phyloP scores from a whole-genome alignment of 37 sponge, comb jelly and placozoan species.

The Hexactinellida sp. region DNA sequence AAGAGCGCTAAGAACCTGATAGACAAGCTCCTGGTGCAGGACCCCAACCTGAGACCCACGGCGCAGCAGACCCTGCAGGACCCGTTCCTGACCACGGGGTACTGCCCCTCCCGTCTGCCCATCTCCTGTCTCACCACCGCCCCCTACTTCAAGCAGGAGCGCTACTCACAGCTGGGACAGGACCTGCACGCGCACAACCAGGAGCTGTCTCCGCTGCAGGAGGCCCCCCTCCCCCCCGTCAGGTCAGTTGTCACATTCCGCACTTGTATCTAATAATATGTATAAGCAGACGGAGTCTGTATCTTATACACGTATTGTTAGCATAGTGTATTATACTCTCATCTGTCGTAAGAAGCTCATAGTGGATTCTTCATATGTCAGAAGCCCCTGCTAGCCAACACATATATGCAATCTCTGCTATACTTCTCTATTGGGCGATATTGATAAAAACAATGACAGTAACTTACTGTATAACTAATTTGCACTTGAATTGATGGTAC shows the following conservation, averaged over 20 bases:
- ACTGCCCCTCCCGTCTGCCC: conserved; percentile 48
- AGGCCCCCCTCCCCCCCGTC: conserved; percentile 9
- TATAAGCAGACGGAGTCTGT: too few relatives aligned
- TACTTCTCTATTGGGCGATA: too few relatives aligned
- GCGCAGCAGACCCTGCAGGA: conserved; percentile 48
- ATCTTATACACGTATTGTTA: too few relatives aligned
- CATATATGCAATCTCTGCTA: too few relatives aligned
- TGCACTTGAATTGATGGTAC: too few relatives aligned
- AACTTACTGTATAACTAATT: too few relatives aligned
- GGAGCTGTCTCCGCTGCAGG: neutral
- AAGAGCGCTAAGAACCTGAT: conserved; percentile 54
- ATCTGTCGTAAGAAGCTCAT: too few relatives aligned
- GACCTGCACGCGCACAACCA: neutral
- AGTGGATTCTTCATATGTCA: too few relatives aligned
- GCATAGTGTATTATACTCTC: too few relatives aligned
- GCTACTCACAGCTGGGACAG: neutral
- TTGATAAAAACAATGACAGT: too few relatives aligned
- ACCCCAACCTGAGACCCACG: conserved; percentile 57
- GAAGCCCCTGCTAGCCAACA: too few relatives aligned
- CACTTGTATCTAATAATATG: neutral
- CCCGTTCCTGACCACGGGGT: conserved; percentile 68
- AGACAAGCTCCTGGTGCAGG: conserved; percentile 36
- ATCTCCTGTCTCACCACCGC: conserved; percentile 51
- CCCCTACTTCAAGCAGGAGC: conserved; percentile 65
- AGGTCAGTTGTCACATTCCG: neutral